Evolutionary conservation across 2,797 vertebrate genomes (phyloP).

Genomic region (Cirrhinus mrigala): DNA sequence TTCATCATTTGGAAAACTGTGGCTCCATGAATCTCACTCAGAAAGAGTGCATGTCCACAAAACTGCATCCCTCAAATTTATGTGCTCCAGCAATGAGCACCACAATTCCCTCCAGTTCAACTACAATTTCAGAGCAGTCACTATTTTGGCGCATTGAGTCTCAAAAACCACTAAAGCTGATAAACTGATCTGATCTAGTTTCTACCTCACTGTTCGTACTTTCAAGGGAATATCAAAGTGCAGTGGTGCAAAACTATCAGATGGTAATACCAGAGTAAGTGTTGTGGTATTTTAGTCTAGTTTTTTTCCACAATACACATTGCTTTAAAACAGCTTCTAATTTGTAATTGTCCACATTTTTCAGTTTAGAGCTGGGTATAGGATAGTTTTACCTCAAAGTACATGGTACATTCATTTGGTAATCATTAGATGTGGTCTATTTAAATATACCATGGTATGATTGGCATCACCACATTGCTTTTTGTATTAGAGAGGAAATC

Average conservation of each 20-base stretch:
- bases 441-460: not conserved
- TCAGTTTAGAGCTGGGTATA: not conserved
- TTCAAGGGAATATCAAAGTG: not conserved
- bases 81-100: not conserved
- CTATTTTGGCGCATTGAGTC: not conserved
- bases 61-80: constrained; percentile 2
- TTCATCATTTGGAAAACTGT: constrained; percentile 1
- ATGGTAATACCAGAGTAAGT: not conserved
- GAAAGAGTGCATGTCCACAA: not conserved
- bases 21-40: not conserved
- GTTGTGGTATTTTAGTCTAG: not conserved
- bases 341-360: no score
- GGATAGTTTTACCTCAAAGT: not conserved
- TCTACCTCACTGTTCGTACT: not conserved
- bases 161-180: not conserved
- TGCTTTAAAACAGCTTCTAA: not conserved
- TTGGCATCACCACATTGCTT: not conserved
- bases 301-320: not conserved
- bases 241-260: not conserved
- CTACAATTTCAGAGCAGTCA: not conserved
- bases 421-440: not conserved
- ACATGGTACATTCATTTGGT: not conserved
- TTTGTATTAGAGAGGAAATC: not conserved
- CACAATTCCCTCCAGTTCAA: not conserved
- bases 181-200: not conserved